Evolutionary conservation across 1,140 invertebrate species (phyloP).

Genomic region (Drosophila prosaltans): DNA sequence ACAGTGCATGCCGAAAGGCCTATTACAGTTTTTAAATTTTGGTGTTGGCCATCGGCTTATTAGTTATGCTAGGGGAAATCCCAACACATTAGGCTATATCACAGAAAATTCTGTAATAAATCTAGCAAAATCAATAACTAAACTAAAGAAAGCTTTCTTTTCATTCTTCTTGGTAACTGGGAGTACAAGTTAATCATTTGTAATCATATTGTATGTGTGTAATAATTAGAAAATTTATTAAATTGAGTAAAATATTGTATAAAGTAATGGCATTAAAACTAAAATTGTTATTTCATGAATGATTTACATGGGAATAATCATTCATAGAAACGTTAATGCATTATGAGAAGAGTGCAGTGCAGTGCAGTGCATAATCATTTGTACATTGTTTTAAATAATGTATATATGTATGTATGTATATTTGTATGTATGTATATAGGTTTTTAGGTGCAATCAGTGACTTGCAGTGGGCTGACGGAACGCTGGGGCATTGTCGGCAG

Average conservation of each 20-base stretch:
- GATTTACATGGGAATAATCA: background rate
- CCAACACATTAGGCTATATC: conserved; percentile 27
- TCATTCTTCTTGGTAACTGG: background rate
- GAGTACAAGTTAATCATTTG: background rate
- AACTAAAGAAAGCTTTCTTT: background rate
- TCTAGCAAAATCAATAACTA: conserved; percentile 39
- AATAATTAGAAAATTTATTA: conserved; percentile 1
- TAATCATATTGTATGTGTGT: background rate
- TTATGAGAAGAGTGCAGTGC: too few relatives aligned
- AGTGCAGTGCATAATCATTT: background rate
- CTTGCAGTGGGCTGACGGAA: conserved; percentile 52
- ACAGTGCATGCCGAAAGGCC: background rate
- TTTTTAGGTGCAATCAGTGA: conserved; percentile 60
- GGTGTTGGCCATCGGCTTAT: conserved; percentile 24
- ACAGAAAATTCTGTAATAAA: conserved; percentile 51
- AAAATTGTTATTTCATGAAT: conserved; percentile 3
- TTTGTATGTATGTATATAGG: conserved; percentile 25
- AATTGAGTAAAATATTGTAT: conserved; percentile 2
- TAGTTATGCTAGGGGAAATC: conserved; percentile 3
- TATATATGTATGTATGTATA: background rate
- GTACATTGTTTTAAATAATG: conserved; percentile 7
- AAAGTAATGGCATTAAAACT: background rate
- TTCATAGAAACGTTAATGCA: too few relatives aligned
- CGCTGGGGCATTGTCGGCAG: conserved; percentile 35
- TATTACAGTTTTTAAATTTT: conserved; percentile 31